Evolutionary conservation across 2,888 invertebrate species (phyloP).

Genomic region (Gymnocheta viridis): DNA sequence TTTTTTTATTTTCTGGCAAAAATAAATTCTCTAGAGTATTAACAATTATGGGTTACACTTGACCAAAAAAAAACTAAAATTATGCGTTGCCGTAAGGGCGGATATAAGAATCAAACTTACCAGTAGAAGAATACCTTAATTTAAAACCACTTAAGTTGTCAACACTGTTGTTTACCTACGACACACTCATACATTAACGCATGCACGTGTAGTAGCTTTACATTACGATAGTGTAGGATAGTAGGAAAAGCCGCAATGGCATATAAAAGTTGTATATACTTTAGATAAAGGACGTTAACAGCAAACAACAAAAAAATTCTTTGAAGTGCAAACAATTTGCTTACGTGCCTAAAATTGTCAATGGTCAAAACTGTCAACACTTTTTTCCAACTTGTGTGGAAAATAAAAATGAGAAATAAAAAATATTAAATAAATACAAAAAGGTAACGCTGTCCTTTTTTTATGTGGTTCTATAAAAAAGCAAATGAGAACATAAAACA

Average conservation of each 20-base stretch:
- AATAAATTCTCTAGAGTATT: conserved; percentile 66
- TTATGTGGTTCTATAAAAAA: background rate
- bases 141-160: conserved; percentile 71
- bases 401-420: conserved; percentile 41
- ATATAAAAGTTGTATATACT: conserved; percentile 19
- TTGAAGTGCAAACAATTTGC: conserved; percentile 72
- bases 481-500: background rate
- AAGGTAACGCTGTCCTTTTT: conserved; percentile 24
- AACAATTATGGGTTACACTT: conserved; percentile 69
- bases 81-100: background rate
- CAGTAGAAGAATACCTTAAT: conserved; percentile 38
- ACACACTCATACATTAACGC: conserved; percentile 13
- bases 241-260: conserved; percentile 39
- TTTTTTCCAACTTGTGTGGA: conserved; percentile 22
- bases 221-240: conserved; percentile 1
- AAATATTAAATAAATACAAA: conserved; percentile 5
- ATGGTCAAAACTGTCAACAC: conserved; percentile 70
- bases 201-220: conserved; percentile 1
- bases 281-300: conserved; percentile 28
- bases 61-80: conserved; percentile 51
- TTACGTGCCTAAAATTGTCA: conserved; percentile 72
- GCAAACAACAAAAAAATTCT: conserved; percentile 53
- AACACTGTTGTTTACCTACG: conserved; percentile 53
- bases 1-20: background rate
- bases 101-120: conserved; percentile 7